phyloP scores from a whole-genome alignment of 2,113 vertebrate species.

The Erinaceus europaeus region DNA sequence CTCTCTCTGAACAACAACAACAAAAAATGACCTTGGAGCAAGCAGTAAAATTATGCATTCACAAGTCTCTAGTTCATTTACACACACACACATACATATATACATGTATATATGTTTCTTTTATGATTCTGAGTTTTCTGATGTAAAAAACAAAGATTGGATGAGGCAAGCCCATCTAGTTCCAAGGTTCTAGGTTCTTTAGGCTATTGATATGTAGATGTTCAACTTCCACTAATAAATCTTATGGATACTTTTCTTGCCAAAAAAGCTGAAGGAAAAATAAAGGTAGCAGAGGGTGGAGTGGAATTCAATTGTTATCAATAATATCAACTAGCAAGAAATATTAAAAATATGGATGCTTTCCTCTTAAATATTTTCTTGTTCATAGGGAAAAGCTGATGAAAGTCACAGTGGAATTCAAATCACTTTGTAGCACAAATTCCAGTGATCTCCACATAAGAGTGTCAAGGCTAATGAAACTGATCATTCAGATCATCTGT shows the following conservation, averaged over 20 bases:
- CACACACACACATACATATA: no score
- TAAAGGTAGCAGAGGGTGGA: background rate
- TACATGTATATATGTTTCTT: no score
- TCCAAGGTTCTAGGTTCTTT: background rate
- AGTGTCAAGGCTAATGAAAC: background rate
- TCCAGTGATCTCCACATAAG: background rate
- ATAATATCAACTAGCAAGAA: background rate
- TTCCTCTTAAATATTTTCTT: constrained; percentile 2
- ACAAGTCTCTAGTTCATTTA: no score
- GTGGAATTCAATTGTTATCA: no score
- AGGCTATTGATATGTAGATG: background rate
- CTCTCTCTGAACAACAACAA: no score
- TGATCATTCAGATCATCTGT: background rate
- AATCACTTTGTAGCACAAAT: background rate
- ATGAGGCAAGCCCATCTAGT: background rate
- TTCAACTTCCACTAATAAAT: background rate
- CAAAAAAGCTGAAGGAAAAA: no score
- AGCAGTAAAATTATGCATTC: no score
- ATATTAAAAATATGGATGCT: background rate
- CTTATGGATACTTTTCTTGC: background rate
- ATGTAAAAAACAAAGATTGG: background rate
- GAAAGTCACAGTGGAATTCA: background rate
- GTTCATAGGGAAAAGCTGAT: background rate
- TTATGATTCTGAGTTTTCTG: no score
- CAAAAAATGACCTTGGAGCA: no score